phyloP scores from a whole-genome alignment of 2,888 invertebrate species.

The Latrodectus elegans region DNA sequence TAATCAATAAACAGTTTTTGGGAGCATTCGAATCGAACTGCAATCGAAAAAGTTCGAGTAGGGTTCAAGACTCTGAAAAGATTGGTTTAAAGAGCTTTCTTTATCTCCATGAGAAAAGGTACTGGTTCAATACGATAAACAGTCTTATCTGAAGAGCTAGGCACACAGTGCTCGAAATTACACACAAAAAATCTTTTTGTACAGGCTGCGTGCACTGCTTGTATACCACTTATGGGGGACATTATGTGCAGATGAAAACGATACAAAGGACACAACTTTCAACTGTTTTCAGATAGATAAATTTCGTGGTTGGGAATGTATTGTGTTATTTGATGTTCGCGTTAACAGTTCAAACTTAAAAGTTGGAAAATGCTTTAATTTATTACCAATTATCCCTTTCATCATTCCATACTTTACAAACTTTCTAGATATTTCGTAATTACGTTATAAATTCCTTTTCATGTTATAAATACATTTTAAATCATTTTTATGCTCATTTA shows the following conservation, averaged over 20 bases:
- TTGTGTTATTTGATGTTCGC: neutral
- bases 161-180: neutral
- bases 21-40: neutral
- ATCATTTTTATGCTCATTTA: too few species aligned
- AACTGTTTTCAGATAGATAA: neutral
- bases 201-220: neutral
- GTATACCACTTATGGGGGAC: neutral
- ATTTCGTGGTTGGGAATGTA: neutral
- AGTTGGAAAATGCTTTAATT: too few species aligned
- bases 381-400: too few species aligned
- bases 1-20: neutral
- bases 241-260: neutral
- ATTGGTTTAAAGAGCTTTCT: neutral
- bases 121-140: neutral
- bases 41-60: neutral
- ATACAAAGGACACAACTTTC: neutral
- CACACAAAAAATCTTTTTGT: neutral
- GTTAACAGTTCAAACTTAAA: neutral
- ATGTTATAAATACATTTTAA: too few species aligned
- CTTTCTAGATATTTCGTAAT: too few species aligned
- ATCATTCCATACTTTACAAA: too few species aligned
- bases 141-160: neutral
- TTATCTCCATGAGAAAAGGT: neutral
- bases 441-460: too few species aligned
- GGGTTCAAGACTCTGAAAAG: neutral